Evolutionary conservation across 1,140 invertebrate species (phyloP).

Genomic region (Bombus impatiens): DNA sequence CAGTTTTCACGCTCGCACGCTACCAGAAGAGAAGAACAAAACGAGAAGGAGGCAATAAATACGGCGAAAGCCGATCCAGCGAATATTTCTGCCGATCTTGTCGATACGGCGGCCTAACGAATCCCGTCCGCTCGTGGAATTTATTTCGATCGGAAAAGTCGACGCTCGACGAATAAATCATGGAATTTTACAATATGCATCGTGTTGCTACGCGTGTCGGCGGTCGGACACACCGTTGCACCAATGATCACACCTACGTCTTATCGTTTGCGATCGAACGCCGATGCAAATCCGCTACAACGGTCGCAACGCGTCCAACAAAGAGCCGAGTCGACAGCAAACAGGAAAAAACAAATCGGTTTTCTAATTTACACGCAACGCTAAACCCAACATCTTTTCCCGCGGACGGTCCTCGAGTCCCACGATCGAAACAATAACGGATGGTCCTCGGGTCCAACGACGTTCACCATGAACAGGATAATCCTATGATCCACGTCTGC

Average conservation of each 20-base stretch:
- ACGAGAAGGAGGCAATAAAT: conserved; percentile 20
- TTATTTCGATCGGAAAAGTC: conserved; percentile 38
- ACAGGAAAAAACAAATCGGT: background rate
- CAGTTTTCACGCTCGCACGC: conserved; percentile 20
- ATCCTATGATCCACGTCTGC: conserved; percentile 56
- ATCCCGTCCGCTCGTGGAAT: conserved; percentile 8
- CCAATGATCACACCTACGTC: conserved; percentile 14
- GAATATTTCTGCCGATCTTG: conserved; percentile 21
- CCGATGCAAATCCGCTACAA: background rate
- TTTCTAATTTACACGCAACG: background rate
- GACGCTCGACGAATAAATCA: conserved; percentile 26
- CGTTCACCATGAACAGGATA: conserved; percentile 44
- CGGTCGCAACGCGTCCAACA: background rate
- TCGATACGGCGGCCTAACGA: conserved; percentile 25
- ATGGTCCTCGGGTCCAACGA: background rate
- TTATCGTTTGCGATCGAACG: conserved; percentile 2
- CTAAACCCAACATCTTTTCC: background rate
- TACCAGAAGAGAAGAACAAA: background rate
- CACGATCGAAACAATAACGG: conserved; percentile 27
- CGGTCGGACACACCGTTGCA: background rate
- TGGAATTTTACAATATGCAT: conserved; percentile 28
- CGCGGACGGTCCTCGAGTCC: conserved; percentile 4
- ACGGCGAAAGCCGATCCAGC: conserved; percentile 30
- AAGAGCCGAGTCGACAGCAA: background rate
- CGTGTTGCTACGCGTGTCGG: no score